Evolutionary conservation across 2,888 invertebrate genomes (phyloP).

Genomic region (Oxystoma pomonae): DNA sequence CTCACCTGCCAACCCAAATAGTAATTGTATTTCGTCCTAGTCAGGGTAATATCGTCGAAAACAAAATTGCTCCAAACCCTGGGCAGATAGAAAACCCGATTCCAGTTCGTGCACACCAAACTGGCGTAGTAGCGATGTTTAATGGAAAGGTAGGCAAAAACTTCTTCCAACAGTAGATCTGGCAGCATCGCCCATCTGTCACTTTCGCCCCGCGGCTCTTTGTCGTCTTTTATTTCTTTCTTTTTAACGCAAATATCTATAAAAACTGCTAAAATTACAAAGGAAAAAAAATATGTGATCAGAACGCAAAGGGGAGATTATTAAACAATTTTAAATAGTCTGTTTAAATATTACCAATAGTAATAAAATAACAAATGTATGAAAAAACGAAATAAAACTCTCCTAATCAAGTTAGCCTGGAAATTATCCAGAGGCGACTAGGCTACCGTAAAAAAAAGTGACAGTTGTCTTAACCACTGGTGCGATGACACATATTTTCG

Average conservation of each 20-base stretch:
- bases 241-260: conserved; percentile 45
- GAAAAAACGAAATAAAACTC: too few relatives aligned
- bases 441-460: too few relatives aligned
- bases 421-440: too few relatives aligned
- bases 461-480: too few relatives aligned
- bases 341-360: too few relatives aligned
- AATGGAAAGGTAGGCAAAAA: conserved; percentile 64
- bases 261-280: conserved; percentile 37
- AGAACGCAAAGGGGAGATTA: neutral
- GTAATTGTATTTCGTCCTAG: conserved; percentile 71
- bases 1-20: conserved; percentile 74
- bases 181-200: conserved; percentile 62
- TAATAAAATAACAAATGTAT: too few relatives aligned
- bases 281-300: neutral
- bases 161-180: conserved; percentile 66
- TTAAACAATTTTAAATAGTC: too few relatives aligned
- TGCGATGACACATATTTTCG: too few relatives aligned
- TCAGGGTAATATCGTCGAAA: conserved; percentile 68
- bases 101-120: conserved; percentile 63
- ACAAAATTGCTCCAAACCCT: conserved; percentile 72
- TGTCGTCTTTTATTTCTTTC: conserved; percentile 25
- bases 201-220: conserved; percentile 22
- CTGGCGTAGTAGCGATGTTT: conserved; percentile 72
- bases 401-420: too few relatives aligned
- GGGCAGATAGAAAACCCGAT: conserved; percentile 66